Evolutionary conservation across 2,113 vertebrate species (phyloP), one percentile per base, ranked within the genome.

Genomic region (Gymnorhina tibicen): DNA sequence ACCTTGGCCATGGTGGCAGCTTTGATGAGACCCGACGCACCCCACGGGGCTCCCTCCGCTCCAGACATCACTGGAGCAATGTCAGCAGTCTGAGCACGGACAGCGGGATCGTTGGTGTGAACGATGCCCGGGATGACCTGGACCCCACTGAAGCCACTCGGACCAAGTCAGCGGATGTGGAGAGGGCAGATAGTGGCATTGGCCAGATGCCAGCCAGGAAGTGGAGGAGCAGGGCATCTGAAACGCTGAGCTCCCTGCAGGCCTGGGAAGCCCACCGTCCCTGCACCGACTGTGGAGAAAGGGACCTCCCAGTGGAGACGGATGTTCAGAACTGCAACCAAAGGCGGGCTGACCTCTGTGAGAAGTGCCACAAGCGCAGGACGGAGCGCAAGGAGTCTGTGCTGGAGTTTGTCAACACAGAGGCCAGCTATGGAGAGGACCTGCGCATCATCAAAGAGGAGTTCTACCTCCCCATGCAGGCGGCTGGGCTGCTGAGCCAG

Each of bases 351-450:
- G 97, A 98, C 35, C 98, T 99, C 97, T 99, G 99, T 0, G 98
- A 98, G 41, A 98, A 98, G 55, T 99, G 99, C 96, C 93, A 97
- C 85, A 99, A 99, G 91, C 97, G 98, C 92, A 97, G 99, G 75
- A 99, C 97, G 0, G 99, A 99, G 94, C 98, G 99, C 39, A 99
- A 99, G 75, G 99, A 99, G 86, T 98, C 99, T 63, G 98, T 99
- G 87, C 93, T 99, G 96, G 99, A 99, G 97, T 99, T 99, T 53
- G 98, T 99, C 80, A 99, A 99, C 94, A 99, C 99, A 0, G 99
- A 99, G 97, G 98, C 98, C 30, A 99, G 99, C 96, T 99, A 99
- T 3, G 98, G 98, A 27, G 99, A 99, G 87, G 98, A 99, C 96
- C 98, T 99, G 78, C 97, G 98, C 26, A 99, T 99, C 95, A 99